Percentiles rank a stretch among this genome's conserved stretches.
phyloP scores from a whole-genome alignment of 2,888 invertebrate genomes.

The Mycalesis mineus region DNA sequence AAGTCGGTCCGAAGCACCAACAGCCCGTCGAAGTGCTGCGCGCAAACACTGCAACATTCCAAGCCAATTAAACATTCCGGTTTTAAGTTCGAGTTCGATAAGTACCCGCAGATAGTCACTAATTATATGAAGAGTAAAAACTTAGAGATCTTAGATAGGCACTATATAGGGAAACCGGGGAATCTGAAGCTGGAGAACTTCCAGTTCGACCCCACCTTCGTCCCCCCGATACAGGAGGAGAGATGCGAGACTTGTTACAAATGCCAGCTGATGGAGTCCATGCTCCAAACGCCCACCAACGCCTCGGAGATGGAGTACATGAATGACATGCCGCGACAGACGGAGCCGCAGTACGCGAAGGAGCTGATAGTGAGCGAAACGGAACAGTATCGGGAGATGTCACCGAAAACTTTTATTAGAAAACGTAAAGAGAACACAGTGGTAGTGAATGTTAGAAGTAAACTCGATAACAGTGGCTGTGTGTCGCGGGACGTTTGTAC shows the following conservation, averaged over 20 bases:
- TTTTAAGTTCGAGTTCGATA: conserved; percentile 85
- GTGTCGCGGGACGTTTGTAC: conserved; percentile 4
- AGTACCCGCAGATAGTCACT: conserved; percentile 85
- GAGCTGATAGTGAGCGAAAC: conserved; percentile 46
- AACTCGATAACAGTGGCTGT: conserved; percentile 12
- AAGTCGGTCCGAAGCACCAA: conserved; percentile 40
- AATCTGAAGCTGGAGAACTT: conserved; percentile 74
- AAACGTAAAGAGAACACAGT: conserved; percentile 65
- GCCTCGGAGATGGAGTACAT: conserved; percentile 83
- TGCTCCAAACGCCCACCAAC: conserved; percentile 86
- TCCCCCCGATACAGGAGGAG: conserved; percentile 66
- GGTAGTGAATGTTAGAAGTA: conserved; percentile 50
- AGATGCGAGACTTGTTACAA: conserved; percentile 75
- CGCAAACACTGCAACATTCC: conserved; percentile 76
- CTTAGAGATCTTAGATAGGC: conserved; percentile 79
- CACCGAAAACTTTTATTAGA: conserved; percentile 66
- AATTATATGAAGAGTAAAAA: conserved; percentile 88
- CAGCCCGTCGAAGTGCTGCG: conserved; percentile 68
- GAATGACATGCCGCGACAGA: conserved; percentile 64
- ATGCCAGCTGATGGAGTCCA: conserved; percentile 74
- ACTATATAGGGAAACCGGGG: conserved; percentile 77
- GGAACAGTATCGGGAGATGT: conserved; percentile 39
- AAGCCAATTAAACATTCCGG: conserved; percentile 82
- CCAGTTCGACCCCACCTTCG: conserved; percentile 71
- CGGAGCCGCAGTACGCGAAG: conserved; percentile 64